Evolutionary conservation across 2,797 vertebrate species (phyloP), one percentile per base, ranked within the genome.

Genomic region (Intellagama lesueurii): DNA sequence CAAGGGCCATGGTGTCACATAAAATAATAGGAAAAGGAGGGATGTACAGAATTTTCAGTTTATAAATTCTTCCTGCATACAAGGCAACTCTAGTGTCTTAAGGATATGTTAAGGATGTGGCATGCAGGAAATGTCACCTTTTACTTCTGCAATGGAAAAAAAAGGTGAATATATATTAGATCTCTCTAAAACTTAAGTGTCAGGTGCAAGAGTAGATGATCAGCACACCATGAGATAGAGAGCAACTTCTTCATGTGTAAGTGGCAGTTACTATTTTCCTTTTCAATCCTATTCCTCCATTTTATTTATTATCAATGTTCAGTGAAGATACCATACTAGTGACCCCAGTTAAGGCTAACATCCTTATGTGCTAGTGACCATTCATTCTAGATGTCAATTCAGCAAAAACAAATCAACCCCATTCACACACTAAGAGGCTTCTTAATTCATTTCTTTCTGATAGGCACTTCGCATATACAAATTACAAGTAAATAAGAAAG

Each of bases 31-130:
- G 79, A 24, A 32, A 32, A 28, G n/a, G 28, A 1, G 40, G 75
- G 81, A 81, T 81, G 52, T 77, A 81, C 11, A 32, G n/a, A 84
- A 81, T 85, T 89, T 24, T 83, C 78, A 91, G n/a, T 77, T 92
- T 86, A 76, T 84, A 83, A 87, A 26, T n/a, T 30, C 30, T 32
- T 86, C 11, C n/a, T 83, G 87, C 80, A 90, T 79, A 1, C 26
- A 14, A 88, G 56, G 76, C 87, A n/a, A 0, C 60, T 73, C 80
- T 68, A 7, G 44, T 0, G 4, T 69, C 77, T 68, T 47, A 35
- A 17, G 0, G 19, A 86, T 44, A 77, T 64, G 0, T 1, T 78
- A 69, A 49, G 77, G 60, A 56, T 88, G 16, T 83, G 22, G 26
- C 47, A 86, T 91, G 72, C 6, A 89, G n/a, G 64, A 90, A 86